Conservation (phyloP, 1,140 invertebrate genomes). For the Leptopilina boulardi region DNA sequence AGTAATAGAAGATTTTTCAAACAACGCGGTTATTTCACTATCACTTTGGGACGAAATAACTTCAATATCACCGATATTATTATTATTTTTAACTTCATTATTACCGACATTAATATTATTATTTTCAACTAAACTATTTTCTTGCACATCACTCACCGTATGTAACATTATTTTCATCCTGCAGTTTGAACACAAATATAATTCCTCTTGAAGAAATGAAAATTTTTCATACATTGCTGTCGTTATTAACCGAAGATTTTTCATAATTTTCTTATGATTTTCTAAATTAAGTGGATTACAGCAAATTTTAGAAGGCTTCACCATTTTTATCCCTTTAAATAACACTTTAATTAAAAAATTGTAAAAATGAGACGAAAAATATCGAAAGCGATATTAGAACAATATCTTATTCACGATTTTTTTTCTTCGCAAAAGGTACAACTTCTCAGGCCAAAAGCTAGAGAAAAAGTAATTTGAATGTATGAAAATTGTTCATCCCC, state of each 20-base stretch:
- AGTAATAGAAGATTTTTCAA: not conserved
- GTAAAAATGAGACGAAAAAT: not conserved
- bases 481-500: no score
- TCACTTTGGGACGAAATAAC: not conserved
- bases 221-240: not conserved
- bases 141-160: not conserved
- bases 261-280: not conserved
- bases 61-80: not conserved
- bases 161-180: not conserved
- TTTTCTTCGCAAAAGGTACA: not conserved
- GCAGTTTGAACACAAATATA: not conserved
- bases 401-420: not conserved
- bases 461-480: not conserved
- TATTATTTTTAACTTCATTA: not conserved
- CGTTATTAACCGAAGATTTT: not conserved
- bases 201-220: not conserved
- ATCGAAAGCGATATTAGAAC: not conserved
- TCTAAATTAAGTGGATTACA: not conserved
- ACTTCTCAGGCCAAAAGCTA: not conserved
- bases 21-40: not conserved
- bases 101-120: not conserved
- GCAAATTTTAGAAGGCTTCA: not conserved
- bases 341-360: not conserved
- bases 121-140: no score
- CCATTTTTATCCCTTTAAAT: not conserved